Evolutionary conservation across 2,888 invertebrate genomes (phyloP), one percentile per base, ranked within the genome.

Genomic region (Cylindroiulus punctatus): DNA sequence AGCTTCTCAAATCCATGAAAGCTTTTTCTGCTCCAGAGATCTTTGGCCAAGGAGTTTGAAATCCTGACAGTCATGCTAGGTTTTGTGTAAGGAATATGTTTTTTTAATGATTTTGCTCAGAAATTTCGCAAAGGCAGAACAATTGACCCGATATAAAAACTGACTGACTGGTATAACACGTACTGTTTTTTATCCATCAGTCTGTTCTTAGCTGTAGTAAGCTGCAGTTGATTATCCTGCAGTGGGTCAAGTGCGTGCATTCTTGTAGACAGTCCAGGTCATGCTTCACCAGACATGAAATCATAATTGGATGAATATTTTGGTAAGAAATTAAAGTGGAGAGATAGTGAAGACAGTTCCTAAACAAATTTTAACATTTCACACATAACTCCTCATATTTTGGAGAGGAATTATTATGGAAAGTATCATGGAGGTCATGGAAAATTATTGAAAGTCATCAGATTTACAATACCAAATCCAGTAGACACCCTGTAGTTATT

Each of bases 181-280:
- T 65, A n/a, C 4, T 36, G 8, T 22, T n/a, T 65, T n/a, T n/a
- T 65, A 26, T 26, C 12, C 12, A 26, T 26, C 26, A 26, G 26
- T 26, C 65, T 65, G 65, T 65, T 65, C n/a, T n/a, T n/a, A n/a
- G n/a, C n/a, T n/a, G n/a, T n/a, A n/a, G n/a, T n/a, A n/a, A n/a
- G n/a, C n/a, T n/a, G n/a, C 12, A 26, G 65, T 26, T 65, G 65
- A 65, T 65, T 65, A 26, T 65, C 14, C 65, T n/a, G n/a, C 65
- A 65, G 65, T 65, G 26, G 65, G 65, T 65, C 65, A 65, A 65
- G 65, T 65, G 65, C 65, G 26, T 65, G 65, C n/a, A 52, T 3
- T 52, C 52, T 19, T 52, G 3, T 1, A n/a, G 10, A 5, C n/a
- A n/a, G 52, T 19, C 2, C 52, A 52, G 52, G 52, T 52, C n/a